Base-by-base conservation (phyloP, 2,888 invertebrate species). In the Cheilosia scutellata region DNA sequence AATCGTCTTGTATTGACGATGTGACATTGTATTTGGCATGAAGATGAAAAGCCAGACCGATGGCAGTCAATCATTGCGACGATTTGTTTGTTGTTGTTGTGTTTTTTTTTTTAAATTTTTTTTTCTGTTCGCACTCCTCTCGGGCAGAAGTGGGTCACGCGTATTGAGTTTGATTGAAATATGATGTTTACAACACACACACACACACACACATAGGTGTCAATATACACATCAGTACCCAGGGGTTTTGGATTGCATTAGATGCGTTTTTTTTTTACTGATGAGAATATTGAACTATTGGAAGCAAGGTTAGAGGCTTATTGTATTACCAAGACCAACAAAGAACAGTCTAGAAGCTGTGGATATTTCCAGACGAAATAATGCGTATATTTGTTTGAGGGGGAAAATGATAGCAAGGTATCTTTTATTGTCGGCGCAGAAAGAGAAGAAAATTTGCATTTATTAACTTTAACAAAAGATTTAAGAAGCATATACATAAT, bases 11-110 rank as follows among this genome's bases (percentile, higher is more conserved):
- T 20, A 29, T 47, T 51, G 44, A 47, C 42, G 20, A 70, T 70
- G 70, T 80, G 80, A 84, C 84, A 84, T 84, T 84, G 75, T 66
- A 51, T 58, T 80, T 84, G 80, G 84, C 84, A 71, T 80, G 65
- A 33, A 60, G 84, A 84, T 84, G 74, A 84, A 84, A 84, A 75
- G 60, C 29, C 65, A 71, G 40, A 60, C 84, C 84, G 79, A 57
- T 70, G 65, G 57, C 27, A 84, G 68, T 80, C 65, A 79, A 84
- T 84, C 80, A 84, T 65, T 83, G 71, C 51, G 68, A 49, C 47
- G 66, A 78, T 83, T 74, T 49, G 40, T 63, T 72, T 66, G 55
- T 37, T 42, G 25, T 42, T 51, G 16, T 27, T 37, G 33, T 40
- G n/a, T n/a, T n/a, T 66, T 40, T 63, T 57, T 62, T 72, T 27